Evolutionary conservation across 2,888 invertebrate genomes (phyloP).

Genomic region (Boloria selene): DNA sequence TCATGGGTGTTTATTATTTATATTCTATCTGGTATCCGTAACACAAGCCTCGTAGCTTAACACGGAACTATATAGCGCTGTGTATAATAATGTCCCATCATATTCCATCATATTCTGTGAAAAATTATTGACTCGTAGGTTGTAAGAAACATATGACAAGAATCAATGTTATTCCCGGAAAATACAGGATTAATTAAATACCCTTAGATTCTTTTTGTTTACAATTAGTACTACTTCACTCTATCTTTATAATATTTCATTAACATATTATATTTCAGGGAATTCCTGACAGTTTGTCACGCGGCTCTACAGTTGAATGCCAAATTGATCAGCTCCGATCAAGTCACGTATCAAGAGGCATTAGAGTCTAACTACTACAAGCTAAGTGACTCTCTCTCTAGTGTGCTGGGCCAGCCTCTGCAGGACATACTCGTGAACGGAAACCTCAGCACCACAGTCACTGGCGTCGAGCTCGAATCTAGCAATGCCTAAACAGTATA

Average conservation of each 20-base stretch:
- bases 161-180: too few species aligned
- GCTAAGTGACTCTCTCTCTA: constrained; percentile 89
- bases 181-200: too few species aligned
- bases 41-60: too few species aligned
- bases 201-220: too few species aligned
- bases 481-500: constrained; percentile 87
- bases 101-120: too few species aligned
- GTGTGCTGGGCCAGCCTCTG: constrained; percentile 88
- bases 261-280: constrained; percentile 80
- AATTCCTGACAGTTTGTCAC: constrained; percentile 95
- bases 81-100: too few species aligned
- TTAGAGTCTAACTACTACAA: constrained; percentile 93
- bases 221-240: too few species aligned
- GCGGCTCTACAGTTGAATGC: constrained; percentile 95
- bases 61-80: too few species aligned
- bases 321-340: constrained; percentile 93
- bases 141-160: too few species aligned
- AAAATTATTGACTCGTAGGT: too few species aligned
- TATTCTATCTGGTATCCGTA: too few species aligned
- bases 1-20: too few species aligned
- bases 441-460: constrained; percentile 90
- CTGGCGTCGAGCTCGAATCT: constrained; percentile 90
- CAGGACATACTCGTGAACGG: constrained; percentile 86
- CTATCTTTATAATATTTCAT: neutral
- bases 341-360: constrained; percentile 95